Evolutionary conservation across 1,140 invertebrate species (phyloP).

Genomic region (Tenebrio molitor): DNA sequence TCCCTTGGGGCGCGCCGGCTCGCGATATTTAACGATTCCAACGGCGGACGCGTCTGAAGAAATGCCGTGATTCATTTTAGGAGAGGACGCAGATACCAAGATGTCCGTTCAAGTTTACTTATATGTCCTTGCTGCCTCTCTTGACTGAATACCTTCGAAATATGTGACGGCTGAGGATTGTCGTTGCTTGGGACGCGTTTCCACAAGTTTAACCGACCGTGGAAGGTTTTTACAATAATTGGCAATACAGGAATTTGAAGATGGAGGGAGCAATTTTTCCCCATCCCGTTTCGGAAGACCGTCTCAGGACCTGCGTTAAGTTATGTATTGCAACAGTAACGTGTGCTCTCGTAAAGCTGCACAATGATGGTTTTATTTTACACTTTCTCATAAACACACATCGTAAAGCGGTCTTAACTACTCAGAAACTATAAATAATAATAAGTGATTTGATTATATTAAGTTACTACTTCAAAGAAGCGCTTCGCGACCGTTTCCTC

Average conservation of each 20-base stretch:
- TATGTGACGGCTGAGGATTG: neutral
- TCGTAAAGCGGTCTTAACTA: slow-evolving; percentile 1
- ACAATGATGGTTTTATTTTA: slow-evolving; percentile 30
- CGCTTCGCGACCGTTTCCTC: neutral
- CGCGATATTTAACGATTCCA: too few species aligned
- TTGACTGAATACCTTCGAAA: slow-evolving; percentile 19
- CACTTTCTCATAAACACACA: slow-evolving; percentile 5
- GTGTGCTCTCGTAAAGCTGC: slow-evolving; percentile 1
- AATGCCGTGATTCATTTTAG: slow-evolving; percentile 30
- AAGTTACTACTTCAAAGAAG: slow-evolving; percentile 7
- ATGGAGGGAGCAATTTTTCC: too few species aligned
- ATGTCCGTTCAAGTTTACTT: slow-evolving; percentile 26
- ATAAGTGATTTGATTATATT: slow-evolving; percentile 22
- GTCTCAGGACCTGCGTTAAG: neutral
- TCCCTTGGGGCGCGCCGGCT: neutral
- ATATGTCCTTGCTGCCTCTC: slow-evolving; percentile 18
- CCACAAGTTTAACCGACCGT: too few species aligned
- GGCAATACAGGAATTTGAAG: too few species aligned
- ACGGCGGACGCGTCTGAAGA: too few species aligned
- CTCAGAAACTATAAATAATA: slow-evolving; percentile 20
- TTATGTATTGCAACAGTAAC: slow-evolving; percentile 1
- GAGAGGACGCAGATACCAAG: slow-evolving; percentile 9
- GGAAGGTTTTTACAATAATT: too few species aligned
- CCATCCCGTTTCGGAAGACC: too few species aligned
- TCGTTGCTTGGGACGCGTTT: too few species aligned